phyloP scores from a whole-genome alignment of 1,140 invertebrate genomes.

The Scaptomyza pallida region DNA sequence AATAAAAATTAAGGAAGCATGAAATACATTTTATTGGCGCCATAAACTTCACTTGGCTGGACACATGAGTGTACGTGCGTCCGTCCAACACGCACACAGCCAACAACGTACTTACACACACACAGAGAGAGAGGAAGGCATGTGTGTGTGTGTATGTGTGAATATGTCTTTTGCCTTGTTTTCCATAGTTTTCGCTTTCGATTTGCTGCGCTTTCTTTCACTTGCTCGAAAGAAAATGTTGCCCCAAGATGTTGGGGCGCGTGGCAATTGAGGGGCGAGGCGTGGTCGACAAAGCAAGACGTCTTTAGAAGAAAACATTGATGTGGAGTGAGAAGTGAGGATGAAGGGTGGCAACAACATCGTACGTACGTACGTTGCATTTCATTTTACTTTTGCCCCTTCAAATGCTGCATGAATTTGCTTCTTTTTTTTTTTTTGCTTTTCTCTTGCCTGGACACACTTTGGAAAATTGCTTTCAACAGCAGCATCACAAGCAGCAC shows the following conservation, averaged over 20 bases:
- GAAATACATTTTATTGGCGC: slow-evolving; percentile 84
- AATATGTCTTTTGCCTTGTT: slow-evolving; percentile 44
- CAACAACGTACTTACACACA: slow-evolving; percentile 15
- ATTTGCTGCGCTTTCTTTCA: slow-evolving; percentile 77
- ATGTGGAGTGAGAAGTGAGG: background rate
- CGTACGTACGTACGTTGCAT: slow-evolving; percentile 70
- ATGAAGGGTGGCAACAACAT: slow-evolving; percentile 1
- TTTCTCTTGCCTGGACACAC: slow-evolving; percentile 48
- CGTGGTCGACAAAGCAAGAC: background rate
- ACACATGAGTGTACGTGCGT: slow-evolving; percentile 81
- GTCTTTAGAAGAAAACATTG: background rate
- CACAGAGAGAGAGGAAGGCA: slow-evolving; percentile 21
- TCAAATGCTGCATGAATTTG: slow-evolving; percentile 74
- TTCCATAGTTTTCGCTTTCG: slow-evolving; percentile 79
- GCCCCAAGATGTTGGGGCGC: background rate
- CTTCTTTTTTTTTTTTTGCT: no score
- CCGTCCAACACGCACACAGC: slow-evolving; percentile 37
- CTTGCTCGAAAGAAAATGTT: slow-evolving; percentile 30
- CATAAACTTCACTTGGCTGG: slow-evolving; percentile 84
- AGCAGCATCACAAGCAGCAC: slow-evolving; percentile 10
- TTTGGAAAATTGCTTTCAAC: slow-evolving; percentile 52
- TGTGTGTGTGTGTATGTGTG: slow-evolving; percentile 17
- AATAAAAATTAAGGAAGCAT: slow-evolving; percentile 84
- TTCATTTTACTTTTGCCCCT: slow-evolving; percentile 38
- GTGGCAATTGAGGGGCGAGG: background rate